Conservation (phyloP, 2,797 vertebrate species). For the Sparidentex hasta region DNA sequence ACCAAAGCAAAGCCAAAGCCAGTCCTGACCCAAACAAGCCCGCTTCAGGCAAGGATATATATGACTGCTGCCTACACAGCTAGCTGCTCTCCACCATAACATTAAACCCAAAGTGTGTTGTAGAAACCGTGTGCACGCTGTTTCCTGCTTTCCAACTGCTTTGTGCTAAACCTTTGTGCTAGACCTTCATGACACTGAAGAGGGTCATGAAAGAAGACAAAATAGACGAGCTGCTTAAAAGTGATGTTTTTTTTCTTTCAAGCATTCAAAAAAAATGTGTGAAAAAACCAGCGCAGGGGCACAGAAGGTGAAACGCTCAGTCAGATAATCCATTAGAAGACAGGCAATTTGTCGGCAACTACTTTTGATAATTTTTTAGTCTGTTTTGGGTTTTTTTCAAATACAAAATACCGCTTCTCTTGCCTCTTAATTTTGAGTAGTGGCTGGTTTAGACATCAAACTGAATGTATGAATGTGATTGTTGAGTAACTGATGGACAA, state of each 20-base stretch:
- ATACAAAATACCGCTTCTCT: no score
- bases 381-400: no score
- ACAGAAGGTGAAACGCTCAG: no score
- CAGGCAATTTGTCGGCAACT: neutral
- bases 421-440: neutral
- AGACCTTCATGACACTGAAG: neutral
- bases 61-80: slow-evolving; percentile 18
- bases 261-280: no score
- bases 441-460: neutral
- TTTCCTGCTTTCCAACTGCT: neutral
- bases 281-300: no score
- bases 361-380: neutral
- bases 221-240: neutral
- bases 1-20: slow-evolving; percentile 75
- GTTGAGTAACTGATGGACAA: neutral
- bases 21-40: slow-evolving; percentile 74
- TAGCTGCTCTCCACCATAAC: slow-evolving; percentile 8
- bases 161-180: neutral
- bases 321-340: neutral
- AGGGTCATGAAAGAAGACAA: slow-evolving; percentile 4
- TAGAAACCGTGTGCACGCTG: neutral
- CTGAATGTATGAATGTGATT: neutral
- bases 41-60: slow-evolving; percentile 76
- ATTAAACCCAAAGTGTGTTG: neutral
- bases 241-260: neutral